Evolutionary conservation across 1,140 invertebrate genomes (phyloP), one percentile per base, ranked within the genome.

Genomic region (Rhynchophorus ferrugineus): DNA sequence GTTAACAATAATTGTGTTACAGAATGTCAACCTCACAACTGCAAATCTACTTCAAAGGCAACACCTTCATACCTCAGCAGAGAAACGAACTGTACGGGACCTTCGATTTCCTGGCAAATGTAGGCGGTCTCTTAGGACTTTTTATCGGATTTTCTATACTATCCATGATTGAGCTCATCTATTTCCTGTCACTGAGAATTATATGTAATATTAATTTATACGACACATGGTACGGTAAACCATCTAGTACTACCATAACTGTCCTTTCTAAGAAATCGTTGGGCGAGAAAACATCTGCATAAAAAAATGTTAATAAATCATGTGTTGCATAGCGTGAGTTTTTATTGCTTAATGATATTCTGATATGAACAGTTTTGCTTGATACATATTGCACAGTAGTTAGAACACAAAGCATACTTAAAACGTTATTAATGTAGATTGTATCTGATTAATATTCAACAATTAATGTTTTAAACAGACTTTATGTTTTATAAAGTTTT

Each of bases 111-210:
- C 38, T 65, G 86, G 85, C 85, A 0, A 87, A 84, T 63, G 84
- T 81, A 3, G 86, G 87, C 35, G 87, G 87, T 3, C 68, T 90
- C n/a, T 69, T 89, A 3, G 84, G 86, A 5, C 72, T 90, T 1
- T 89, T 87, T 62, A 77, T 89, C 72, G 86, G 86, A 6, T 89
- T 90, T 61, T 89, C 85, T 65, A 78, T 86, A 55, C 74, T 90
- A 56, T 89, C 85, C 49, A 71, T 79, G 1, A 76, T 87, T 13
- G 86, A 90, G 73, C 74, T 87, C 3, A 33, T 86, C 2, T 89
- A 87, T 66, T 87, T 82, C 61, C 49, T 81, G 13, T 78, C 79
- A 0, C 60, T 87, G 7, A 61, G 58, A 29, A 46, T 60, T 13
- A 44, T 56, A 13, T 67, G 55, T 46, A 57, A 58, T 24, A 3